Conservation (phyloP, 2,888 invertebrate genomes). For the Crematogaster levior region DNA sequence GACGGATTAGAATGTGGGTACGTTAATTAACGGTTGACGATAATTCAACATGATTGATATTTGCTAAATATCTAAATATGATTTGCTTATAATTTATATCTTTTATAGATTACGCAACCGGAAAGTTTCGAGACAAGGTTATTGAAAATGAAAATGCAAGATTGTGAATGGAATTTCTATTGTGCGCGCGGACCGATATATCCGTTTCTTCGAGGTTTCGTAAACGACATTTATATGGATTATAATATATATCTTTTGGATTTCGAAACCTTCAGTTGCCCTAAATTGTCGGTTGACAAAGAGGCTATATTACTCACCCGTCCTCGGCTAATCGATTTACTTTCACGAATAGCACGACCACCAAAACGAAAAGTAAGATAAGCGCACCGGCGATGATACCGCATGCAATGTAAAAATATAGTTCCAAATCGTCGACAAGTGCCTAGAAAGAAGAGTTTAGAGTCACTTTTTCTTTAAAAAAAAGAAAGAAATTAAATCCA, state of each 20-base stretch:
- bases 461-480: not conserved
- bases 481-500: not conserved
- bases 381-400: conserved; percentile 74
- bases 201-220: no score
- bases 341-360: conserved; percentile 77
- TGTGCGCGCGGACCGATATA: no score
- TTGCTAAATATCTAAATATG: not conserved
- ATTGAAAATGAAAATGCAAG: no score
- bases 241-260: no score
- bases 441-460: conserved; percentile 71
- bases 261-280: not conserved
- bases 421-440: conserved; percentile 73
- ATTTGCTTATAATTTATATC: no score
- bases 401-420: conserved; percentile 80
- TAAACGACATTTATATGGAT: no score
- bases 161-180: no score
- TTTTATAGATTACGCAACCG: not conserved
- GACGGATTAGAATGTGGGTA: not conserved
- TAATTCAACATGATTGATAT: conserved; percentile 5
- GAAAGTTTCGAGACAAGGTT: no score
- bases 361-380: conserved; percentile 77
- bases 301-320: conserved; percentile 76
- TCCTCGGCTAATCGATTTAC: conserved; percentile 75
- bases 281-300: not conserved
- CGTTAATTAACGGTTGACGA: not conserved